Base-by-base conservation (phyloP, 2,113 vertebrate species). In the Regulus satrapa region DNA sequence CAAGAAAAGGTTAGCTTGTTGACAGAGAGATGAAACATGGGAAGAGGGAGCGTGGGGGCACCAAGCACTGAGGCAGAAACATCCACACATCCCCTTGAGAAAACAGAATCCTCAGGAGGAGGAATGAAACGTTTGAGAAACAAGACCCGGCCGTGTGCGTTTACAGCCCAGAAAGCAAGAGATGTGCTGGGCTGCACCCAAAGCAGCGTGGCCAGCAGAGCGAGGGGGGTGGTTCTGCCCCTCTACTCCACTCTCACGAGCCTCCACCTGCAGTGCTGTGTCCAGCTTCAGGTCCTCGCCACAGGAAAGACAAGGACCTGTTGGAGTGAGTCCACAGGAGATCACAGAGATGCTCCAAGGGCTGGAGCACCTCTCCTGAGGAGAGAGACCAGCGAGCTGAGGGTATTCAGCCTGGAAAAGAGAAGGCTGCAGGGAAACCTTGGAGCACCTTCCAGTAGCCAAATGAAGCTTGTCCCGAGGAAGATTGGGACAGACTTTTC, bases 181-280 rank as follows among this genome's bases (percentile, higher is more conserved):
- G 8, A 2, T 31, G 9, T 45, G 24, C 52, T 54, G 77, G 38
- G 52, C 52, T 81, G 16, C 8, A 40, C 14, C 61, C 34, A 52
- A 54, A 67, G 9, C 25, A 45, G 11, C 0, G 0, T 29, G 29
- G 10, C 38, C 69, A 89, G n/a, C 43, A 66, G 32, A 51, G 8
- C 45, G 25, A n/a, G 29, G 19, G 40, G 40, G n/a, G 8, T 6
- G 29, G 13, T 40, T 67, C 45, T 67, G 61, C n/a, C n/a, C 29
- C 29, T 52, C 68, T 29, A 0, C 29, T n/a, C 38, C 0, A 0
- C 38, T 25, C 38, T 40, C 45, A 10, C 9, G 45, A 74, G 46
- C 25, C 13, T 18, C 16, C 77, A 46, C 2, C 52, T 40, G 54
- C 38, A 59, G 45, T 7, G 32, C 67, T 17, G 21, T 38, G 61